Evolutionary conservation across 2,888 invertebrate genomes (phyloP).

Genomic region (Flexamia atlantica): DNA sequence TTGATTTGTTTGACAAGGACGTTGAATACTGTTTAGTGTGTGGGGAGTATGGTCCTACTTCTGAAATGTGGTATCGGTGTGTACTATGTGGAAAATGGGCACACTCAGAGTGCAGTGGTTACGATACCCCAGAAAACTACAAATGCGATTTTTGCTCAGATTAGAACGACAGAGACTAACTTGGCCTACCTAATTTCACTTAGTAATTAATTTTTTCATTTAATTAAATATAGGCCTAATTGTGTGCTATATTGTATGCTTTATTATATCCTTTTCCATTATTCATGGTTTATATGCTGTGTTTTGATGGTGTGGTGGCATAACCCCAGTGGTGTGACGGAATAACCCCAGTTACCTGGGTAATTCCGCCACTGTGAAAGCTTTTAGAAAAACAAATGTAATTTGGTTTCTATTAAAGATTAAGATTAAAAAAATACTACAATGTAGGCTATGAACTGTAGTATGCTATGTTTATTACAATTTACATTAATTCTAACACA

Average conservation of each 20-base stretch:
- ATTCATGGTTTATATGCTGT: constrained; percentile 8
- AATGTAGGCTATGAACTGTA: constrained; percentile 1
- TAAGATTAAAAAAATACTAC: neutral
- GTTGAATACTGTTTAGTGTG: constrained; percentile 44
- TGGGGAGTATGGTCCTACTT: constrained; percentile 43
- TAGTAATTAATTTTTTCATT: too few species aligned
- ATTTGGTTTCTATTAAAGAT: constrained; percentile 27
- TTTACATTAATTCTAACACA: too few species aligned
- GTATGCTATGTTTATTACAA: constrained; percentile 16
- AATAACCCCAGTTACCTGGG: constrained; percentile 14
- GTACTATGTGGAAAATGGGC: constrained; percentile 46
- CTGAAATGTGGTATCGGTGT: constrained; percentile 55
- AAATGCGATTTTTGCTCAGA: constrained; percentile 44
- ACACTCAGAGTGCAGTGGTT: constrained; percentile 53
- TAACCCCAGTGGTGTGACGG: constrained; percentile 8
- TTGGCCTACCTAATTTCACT: neutral
- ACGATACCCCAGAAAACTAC: constrained; percentile 39
- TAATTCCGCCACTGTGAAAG: constrained; percentile 32
- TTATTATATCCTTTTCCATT: constrained; percentile 25
- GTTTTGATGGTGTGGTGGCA: constrained; percentile 17
- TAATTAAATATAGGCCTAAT: neutral
- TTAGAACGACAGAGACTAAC: neutral
- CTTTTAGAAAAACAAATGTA: constrained; percentile 5
- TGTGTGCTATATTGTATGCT: neutral
- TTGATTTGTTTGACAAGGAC: constrained; percentile 12